Percentiles rank a stretch among this genome's conserved stretches.
phyloP scores from a whole-genome alignment of 1,140 invertebrate species.

The Thalassaphorura encarpata region DNA sequence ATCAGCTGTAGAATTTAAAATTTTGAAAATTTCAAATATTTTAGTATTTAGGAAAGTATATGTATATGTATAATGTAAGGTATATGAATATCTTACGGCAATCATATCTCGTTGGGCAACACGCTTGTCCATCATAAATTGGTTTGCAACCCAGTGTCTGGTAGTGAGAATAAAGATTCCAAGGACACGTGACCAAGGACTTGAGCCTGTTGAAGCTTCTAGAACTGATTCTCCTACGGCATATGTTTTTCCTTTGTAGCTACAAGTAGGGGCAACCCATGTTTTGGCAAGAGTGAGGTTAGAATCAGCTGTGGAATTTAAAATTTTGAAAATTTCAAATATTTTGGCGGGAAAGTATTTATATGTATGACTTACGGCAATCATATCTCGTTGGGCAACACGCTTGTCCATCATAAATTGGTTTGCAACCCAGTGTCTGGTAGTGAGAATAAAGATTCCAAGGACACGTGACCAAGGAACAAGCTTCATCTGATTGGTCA shows the following conservation, averaged over 20 bases:
- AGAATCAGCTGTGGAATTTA: background rate
- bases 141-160: constrained; percentile 29
- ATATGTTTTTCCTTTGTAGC: constrained; percentile 31
- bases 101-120: constrained; percentile 33
- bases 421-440: constrained; percentile 27
- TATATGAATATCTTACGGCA: constrained; percentile 26
- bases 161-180: constrained; percentile 28
- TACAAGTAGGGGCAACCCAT: constrained; percentile 7
- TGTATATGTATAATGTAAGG: no score
- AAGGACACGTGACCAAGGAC: constrained; percentile 31
- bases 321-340: background rate
- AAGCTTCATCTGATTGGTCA: constrained; percentile 26
- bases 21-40: background rate
- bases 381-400: constrained; percentile 34
- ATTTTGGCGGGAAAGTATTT: background rate
- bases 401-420: constrained; percentile 30
- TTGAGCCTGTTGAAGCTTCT: constrained; percentile 17
- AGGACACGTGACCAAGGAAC: constrained; percentile 28
- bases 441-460: constrained; percentile 28
- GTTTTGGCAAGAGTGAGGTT: background rate
- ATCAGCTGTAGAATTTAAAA: background rate
- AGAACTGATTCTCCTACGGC: constrained; percentile 25
- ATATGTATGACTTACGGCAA: no score
- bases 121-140: constrained; percentile 30
- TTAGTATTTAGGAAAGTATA: background rate